Evolutionary conservation across 2,797 vertebrate genomes (phyloP).

Genomic region (Sparidentex hasta): DNA sequence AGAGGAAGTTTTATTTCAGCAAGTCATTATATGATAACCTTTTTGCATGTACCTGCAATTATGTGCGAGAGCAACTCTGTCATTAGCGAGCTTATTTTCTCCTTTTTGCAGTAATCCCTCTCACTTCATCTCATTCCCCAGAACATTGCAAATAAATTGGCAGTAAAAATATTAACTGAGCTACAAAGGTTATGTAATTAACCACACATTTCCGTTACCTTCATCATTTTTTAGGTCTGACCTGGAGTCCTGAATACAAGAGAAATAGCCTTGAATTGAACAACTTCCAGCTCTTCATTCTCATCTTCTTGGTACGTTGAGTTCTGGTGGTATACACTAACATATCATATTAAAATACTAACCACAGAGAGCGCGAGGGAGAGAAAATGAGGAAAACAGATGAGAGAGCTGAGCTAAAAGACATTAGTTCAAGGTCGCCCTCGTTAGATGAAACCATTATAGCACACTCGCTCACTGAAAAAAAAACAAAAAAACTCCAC

Average conservation of each 20-base stretch:
- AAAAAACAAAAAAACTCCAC: too few relatives aligned
- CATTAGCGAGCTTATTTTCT: background rate
- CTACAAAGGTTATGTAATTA: background rate
- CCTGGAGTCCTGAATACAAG: background rate
- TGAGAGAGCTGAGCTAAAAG: background rate
- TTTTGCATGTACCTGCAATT: background rate
- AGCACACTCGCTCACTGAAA: conserved; percentile 5
- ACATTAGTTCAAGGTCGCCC: background rate
- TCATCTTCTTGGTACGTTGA: background rate
- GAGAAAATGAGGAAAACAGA: conserved; percentile 33
- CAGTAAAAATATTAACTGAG: background rate
- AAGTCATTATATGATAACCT: conserved; percentile 25
- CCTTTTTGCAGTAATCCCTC: background rate
- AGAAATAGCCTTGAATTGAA: background rate
- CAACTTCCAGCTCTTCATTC: background rate
- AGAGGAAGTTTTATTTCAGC: conserved; percentile 21
- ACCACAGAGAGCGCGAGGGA: background rate
- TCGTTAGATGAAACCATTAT: conserved; percentile 25
- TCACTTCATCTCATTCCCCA: background rate
- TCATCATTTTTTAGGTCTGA: background rate
- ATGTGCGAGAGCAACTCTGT: conserved; percentile 22
- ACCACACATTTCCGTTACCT: background rate
- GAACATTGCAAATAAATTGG: background rate
- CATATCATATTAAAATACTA: background rate
- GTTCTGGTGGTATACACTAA: background rate